Conservation (phyloP, 1,140 invertebrate genomes). For the Brachionus rubens region DNA sequence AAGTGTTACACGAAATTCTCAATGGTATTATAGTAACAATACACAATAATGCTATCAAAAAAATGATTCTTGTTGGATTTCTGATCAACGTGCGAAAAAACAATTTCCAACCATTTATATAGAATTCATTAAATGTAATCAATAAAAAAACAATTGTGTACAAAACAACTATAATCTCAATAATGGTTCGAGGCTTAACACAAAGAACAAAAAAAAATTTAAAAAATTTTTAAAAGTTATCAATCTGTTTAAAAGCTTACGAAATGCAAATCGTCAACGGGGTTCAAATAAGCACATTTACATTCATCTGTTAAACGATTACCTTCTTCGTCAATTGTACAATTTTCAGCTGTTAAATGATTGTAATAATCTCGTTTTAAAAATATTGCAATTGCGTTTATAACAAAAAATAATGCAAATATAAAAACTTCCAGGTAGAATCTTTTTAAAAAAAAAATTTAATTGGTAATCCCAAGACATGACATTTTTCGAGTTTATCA, state of each 20-base stretch:
- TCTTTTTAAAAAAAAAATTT: constrained; percentile 63
- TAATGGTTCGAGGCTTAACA: constrained; percentile 53
- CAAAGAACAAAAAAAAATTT: neutral
- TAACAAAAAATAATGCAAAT: constrained; percentile 81
- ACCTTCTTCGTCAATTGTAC: constrained; percentile 47
- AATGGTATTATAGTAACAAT: constrained; percentile 12
- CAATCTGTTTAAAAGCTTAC: neutral
- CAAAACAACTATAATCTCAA: constrained; percentile 55
- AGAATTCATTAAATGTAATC: constrained; percentile 57
- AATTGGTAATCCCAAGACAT: too few species aligned
- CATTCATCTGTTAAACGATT: constrained; percentile 48
- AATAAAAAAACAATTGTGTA: constrained; percentile 55
- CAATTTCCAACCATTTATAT: constrained; percentile 56
- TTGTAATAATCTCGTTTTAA: constrained; percentile 59
- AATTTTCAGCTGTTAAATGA: constrained; percentile 57
- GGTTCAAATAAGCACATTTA: constrained; percentile 49
- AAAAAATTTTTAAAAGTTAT: neutral
- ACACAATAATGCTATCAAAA: constrained; percentile 32
- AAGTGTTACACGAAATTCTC: constrained; percentile 28
- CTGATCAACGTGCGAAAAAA: constrained; percentile 55
- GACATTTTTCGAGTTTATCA: too few species aligned
- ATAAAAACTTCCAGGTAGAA: constrained; percentile 87
- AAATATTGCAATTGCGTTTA: constrained; percentile 80
- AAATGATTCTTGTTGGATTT: constrained; percentile 30
- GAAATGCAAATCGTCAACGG: constrained; percentile 24